Conservation (phyloP, 2,888 invertebrate genomes). For the Eretmocerus hayati region DNA sequence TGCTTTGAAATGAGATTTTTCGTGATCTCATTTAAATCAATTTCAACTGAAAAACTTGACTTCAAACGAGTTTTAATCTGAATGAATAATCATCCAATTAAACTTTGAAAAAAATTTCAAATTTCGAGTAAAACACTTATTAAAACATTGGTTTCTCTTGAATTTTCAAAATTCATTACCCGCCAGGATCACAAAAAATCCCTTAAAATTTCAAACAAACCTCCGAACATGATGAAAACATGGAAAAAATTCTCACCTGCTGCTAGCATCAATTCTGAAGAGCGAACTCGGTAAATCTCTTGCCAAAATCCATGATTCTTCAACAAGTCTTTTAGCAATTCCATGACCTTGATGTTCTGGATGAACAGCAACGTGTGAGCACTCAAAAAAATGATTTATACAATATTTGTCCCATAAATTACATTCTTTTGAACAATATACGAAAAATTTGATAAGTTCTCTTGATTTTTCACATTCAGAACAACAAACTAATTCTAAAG, state of each 20-base stretch:
- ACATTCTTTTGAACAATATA: constrained; percentile 25
- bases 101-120: too few species aligned
- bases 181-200: too few species aligned
- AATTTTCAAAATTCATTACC: too few species aligned
- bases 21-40: too few species aligned
- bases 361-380: constrained; percentile 30
- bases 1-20: too few species aligned
- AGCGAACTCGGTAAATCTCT: constrained; percentile 31
- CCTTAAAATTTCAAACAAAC: too few species aligned
- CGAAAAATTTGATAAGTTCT: constrained; percentile 32
- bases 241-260: constrained; percentile 26
- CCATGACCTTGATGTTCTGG: constrained; percentile 27
- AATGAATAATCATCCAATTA: too few species aligned
- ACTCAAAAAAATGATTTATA: constrained; percentile 31
- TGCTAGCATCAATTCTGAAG: constrained; percentile 36
- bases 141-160: too few species aligned
- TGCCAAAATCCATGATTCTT: constrained; percentile 36
- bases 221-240: too few species aligned
- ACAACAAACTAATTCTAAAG: constrained; percentile 21
- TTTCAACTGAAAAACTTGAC: too few species aligned
- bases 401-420: constrained; percentile 29
- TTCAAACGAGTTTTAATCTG: too few species aligned
- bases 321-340: constrained; percentile 30
- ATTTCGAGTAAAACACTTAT: too few species aligned
- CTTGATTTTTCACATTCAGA: constrained; percentile 20